Evolutionary conservation across 2,888 invertebrate genomes (phyloP), one percentile per base, ranked within the genome.

Genomic region (Gymnosoma rotundatum): DNA sequence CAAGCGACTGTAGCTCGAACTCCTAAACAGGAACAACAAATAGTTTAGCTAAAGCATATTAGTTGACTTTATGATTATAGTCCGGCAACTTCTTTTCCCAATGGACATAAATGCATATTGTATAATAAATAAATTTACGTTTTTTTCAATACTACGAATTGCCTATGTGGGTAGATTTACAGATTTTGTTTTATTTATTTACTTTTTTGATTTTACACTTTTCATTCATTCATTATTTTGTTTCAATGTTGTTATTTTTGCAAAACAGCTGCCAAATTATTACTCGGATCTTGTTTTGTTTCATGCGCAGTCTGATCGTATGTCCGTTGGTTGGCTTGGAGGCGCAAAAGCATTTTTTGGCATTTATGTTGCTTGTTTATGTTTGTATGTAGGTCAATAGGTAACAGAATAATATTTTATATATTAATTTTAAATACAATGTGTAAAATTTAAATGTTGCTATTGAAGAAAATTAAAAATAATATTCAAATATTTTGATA

Each of bases 201-300:
- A 42, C 16, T 36, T 45, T 63, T 38, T 78, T 69, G 14, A 54
- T 73, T 69, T 70, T 63, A 56, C 48, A 81, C 64, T 76, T 76
- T 81, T 75, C 60, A 74, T 81, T 74, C 74, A 75, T 75, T 81
- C 52, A 70, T 58, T 20, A 2, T 38, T 45, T 58, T 58, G n/a
- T 52, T 54, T 54, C 21, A 36, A 60, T 42, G 8, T 79, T 64
- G 20, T 58, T 69, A 12, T 56, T 67, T 81, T 69, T 69, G 50
- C 73, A 73, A 32, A 80, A 73, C 76, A 73, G 80, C 78, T 84
- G 84, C 70, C 78, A 81, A 81, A 74, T 79, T 74, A 66, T 64
- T 84, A 42, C 58, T 42, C 12, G 74, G 16, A 73, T 54, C 70
- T 61, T 20, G 70, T 52, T 64, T 70, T 21, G 48, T 42, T n/a